Evolutionary conservation across 2,113 vertebrate genomes (phyloP).

Genomic region (Charadrius vociferus): DNA sequence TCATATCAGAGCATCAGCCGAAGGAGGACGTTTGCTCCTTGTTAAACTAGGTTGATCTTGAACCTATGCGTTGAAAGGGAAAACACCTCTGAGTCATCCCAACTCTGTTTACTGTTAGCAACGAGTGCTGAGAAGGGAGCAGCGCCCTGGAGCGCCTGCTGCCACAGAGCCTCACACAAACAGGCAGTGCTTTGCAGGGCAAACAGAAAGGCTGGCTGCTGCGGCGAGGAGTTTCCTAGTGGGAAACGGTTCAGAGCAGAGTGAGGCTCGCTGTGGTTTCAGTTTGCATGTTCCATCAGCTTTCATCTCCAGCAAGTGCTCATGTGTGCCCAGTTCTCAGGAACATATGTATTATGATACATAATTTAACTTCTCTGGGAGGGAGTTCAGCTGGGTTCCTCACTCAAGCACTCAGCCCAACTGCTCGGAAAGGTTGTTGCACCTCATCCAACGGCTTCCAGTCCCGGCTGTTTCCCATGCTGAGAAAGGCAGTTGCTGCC

Average conservation of each 20-base stretch:
- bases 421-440: background rate
- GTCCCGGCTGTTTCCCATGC: background rate
- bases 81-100: conserved; percentile 5
- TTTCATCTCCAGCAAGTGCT: background rate
- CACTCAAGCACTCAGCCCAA: background rate
- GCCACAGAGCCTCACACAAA: background rate
- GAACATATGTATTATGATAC: background rate
- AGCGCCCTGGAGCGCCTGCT: background rate
- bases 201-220: background rate
- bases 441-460: background rate
- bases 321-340: fast-evolving
- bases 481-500: background rate
- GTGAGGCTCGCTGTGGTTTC: background rate
- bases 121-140: background rate
- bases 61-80: background rate
- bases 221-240: background rate
- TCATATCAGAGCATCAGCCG: background rate
- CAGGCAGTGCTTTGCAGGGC: background rate
- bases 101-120: background rate
- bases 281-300: background rate
- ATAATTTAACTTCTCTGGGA: background rate
- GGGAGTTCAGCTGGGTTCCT: background rate
- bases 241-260: background rate
- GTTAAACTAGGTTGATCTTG: background rate
- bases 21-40: fast-evolving